A percentile compares a stretch with the other conserved stretches of the same genome.
Conservation (phyloP, 2,797 vertebrate genomes). For the Glyptemys insculpta region DNA sequence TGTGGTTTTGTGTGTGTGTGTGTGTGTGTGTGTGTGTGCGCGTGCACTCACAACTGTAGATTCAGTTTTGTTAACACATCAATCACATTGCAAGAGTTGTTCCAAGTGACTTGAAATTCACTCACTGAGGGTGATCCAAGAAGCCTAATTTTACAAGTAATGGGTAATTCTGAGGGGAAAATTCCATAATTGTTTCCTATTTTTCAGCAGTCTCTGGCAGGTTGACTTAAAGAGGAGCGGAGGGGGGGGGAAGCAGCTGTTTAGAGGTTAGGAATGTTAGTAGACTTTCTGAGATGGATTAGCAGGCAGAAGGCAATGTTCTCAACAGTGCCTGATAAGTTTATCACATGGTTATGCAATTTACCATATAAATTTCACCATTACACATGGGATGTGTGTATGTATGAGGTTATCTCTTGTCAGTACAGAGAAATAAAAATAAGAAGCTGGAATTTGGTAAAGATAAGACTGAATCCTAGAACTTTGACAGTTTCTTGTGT, state of each 20-base stretch:
- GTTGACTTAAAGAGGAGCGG: rapidly evolving
- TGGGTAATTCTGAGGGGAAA: neutral
- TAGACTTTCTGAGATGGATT: neutral
- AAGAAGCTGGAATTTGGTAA: neutral
- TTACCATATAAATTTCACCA: neutral
- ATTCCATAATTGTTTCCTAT: neutral
- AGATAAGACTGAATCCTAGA: neutral
- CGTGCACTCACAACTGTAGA: neutral
- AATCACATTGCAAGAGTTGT: neutral
- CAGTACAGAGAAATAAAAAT: neutral
- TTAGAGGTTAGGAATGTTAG: neutral
- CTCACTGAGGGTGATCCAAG: neutral
- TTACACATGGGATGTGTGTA: neutral
- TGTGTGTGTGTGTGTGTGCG: neutral
- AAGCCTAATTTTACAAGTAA: neutral
- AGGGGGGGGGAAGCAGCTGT: rapidly evolving
- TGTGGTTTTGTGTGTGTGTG: neutral
- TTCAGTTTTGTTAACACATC: neutral
- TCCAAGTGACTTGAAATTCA: neutral
- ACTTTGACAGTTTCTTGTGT: neutral
- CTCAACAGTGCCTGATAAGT: neutral
- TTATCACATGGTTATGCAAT: neutral
- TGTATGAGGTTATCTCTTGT: neutral
- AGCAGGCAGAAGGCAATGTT: neutral
- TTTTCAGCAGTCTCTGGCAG: neutral